These are phyloP conservation scores for Prionailurus viverrinus DNA, from an alignment of 2,113 vertebrate genomes.

Conservation along the genomic window DNA sequence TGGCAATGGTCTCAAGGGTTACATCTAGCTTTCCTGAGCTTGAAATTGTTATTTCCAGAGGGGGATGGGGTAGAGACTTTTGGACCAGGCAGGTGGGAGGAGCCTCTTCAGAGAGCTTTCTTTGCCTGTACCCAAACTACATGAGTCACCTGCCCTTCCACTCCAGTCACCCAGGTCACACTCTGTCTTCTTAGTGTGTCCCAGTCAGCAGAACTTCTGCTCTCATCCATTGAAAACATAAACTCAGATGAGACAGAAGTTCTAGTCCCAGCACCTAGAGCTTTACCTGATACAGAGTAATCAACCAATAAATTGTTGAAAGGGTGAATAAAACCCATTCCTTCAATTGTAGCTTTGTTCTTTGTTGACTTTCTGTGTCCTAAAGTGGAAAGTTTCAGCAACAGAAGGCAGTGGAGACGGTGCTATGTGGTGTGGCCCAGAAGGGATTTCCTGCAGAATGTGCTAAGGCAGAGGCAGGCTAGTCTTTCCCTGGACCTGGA, in stretches of 20 bases:
- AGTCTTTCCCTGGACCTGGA: not conserved
- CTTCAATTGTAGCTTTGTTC: not conserved
- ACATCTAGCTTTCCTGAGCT: slow-evolving; percentile 10
- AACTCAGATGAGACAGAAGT: not conserved
- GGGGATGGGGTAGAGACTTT: not conserved
- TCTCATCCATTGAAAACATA: not conserved
- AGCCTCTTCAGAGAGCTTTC: not conserved
- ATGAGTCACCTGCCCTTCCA: not conserved
- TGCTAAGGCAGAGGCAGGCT: not conserved
- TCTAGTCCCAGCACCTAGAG: not conserved
- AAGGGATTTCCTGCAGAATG: not conserved
- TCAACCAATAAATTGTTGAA: not conserved
- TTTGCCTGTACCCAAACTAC: not conserved
- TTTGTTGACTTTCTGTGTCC: not conserved
- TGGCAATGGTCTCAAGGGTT: not conserved
- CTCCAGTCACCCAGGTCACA: too few relatives aligned
- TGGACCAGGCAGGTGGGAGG: too few relatives aligned
- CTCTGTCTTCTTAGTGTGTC: not conserved
- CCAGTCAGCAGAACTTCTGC: not conserved
- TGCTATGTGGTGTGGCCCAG: not conserved
- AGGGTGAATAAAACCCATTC: not conserved
- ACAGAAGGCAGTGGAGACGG: not conserved
- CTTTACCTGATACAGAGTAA: not conserved
- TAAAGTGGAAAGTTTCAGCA: not conserved
- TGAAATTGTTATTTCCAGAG: not conserved